A percentile compares a stretch with the other conserved stretches of the same genome.
Evolutionary conservation across 2,113 vertebrate genomes (phyloP).

Genomic region (Pristiophorus japonicus): DNA sequence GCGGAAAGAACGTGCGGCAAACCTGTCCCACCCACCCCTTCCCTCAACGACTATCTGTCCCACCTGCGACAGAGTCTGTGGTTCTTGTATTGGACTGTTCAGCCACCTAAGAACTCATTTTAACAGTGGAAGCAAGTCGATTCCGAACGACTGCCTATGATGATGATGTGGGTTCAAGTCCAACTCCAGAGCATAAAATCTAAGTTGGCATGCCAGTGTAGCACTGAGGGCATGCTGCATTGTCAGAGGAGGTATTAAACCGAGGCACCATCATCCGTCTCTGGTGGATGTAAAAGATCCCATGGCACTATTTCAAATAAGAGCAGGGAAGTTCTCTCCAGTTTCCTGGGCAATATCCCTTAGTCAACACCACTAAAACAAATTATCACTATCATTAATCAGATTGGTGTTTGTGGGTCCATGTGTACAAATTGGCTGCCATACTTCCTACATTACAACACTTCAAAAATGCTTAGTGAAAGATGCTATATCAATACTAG

Average conservation of each 20-base stretch:
- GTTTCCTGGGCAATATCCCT: neutral
- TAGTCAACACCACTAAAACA: neutral
- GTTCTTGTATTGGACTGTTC: too few relatives aligned
- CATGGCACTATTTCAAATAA: neutral
- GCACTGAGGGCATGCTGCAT: neutral
- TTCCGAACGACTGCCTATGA: too few relatives aligned
- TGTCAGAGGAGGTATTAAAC: neutral
- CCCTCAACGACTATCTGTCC: too few relatives aligned
- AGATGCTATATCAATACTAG: neutral
- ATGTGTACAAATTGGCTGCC: neutral
- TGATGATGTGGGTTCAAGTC: neutral
- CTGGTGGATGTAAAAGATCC: neutral
- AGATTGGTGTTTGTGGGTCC: too few relatives aligned
- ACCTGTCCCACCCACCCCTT: too few relatives aligned
- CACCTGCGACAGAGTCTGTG: too few relatives aligned
- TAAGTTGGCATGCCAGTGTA: neutral
- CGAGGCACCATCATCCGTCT: neutral
- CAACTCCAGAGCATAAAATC: neutral
- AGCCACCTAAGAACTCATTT: too few relatives aligned
- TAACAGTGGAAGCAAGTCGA: too few relatives aligned
- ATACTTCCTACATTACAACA: neutral
- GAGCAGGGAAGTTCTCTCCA: neutral
- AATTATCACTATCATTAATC: neutral
- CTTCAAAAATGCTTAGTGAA: neutral
- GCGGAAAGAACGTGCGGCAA: too few relatives aligned